A percentile compares a stretch with the other conserved stretches of the same genome.
Conservation (phyloP, 2,888 invertebrate species). For the Heliconius sara region DNA sequence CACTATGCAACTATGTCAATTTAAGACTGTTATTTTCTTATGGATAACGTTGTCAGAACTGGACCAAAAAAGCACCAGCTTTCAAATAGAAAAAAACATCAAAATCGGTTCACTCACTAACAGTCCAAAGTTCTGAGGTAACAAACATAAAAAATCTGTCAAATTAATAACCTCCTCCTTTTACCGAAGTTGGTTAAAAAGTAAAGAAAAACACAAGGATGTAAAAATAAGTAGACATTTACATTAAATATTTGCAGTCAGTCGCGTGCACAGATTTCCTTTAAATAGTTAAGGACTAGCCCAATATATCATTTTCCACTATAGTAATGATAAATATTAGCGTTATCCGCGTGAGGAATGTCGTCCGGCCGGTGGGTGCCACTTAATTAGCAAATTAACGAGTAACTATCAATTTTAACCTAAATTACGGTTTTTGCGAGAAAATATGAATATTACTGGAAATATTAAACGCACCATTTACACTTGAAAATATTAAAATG, state of each 20-base stretch:
- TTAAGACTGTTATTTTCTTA: too few relatives aligned
- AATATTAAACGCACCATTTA: neutral
- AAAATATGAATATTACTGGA: slow-evolving; percentile 18
- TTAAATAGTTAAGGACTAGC: neutral
- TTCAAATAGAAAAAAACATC: too few relatives aligned
- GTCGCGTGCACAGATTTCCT: neutral
- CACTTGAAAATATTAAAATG: neutral
- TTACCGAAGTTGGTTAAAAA: neutral
- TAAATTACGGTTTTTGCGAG: slow-evolving; percentile 28
- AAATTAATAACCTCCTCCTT: too few relatives aligned
- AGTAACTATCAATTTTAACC: slow-evolving; percentile 29
- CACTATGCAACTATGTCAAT: too few relatives aligned
- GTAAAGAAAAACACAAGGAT: neutral
- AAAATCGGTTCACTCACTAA: too few relatives aligned
- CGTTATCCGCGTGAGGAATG: slow-evolving; percentile 27
- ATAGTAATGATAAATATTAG: slow-evolving; percentile 23
- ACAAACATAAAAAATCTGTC: too few relatives aligned
- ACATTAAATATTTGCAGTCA: neutral
- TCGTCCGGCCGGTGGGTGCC: slow-evolving; percentile 16
- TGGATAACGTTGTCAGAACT: too few relatives aligned
- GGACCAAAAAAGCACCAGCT: too few relatives aligned
- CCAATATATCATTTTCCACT: slow-evolving; percentile 10
- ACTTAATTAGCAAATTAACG: slow-evolving; percentile 30
- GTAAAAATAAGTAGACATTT: neutral
- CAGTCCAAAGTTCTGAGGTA: too few relatives aligned